phyloP scores from a whole-genome alignment of 1,140 invertebrate genomes.

The Triops cancriformis region DNA sequence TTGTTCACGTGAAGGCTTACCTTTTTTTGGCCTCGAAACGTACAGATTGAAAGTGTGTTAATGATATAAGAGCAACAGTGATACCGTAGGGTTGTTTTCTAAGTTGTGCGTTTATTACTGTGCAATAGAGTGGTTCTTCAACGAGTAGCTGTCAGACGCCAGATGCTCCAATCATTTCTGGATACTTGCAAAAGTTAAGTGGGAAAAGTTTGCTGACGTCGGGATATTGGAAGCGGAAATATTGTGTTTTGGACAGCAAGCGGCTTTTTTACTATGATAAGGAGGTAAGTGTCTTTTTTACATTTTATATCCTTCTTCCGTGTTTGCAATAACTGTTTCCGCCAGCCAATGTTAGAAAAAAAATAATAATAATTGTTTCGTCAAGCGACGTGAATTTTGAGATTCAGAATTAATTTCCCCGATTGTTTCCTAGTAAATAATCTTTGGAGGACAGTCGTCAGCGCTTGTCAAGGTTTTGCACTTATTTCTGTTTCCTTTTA shows the following conservation, averaged over 20 bases:
- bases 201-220: constrained; percentile 35
- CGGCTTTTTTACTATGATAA: constrained; percentile 38
- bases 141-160: not conserved
- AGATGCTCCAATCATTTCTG: constrained; percentile 22
- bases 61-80: not conserved
- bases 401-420: not conserved
- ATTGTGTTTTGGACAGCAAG: constrained; percentile 36
- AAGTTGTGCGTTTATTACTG: not conserved
- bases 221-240: constrained; percentile 36
- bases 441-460: not conserved
- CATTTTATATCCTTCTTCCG: too few species aligned
- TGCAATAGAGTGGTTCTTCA: not conserved
- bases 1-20: not conserved
- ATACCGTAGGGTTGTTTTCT: not conserved
- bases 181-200: constrained; percentile 36
- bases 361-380: not conserved
- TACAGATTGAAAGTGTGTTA: not conserved
- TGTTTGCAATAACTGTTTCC: too few species aligned
- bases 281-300: constrained; percentile 32
- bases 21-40: not conserved
- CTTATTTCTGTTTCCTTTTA: not conserved
- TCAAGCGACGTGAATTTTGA: not conserved
- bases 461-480: not conserved
- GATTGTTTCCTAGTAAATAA: not conserved
- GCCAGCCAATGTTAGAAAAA: too few species aligned